Percentiles rank a stretch among this genome's conserved stretches.
Conservation (phyloP, 1,140 invertebrate species). For the Bombus waltoni region DNA sequence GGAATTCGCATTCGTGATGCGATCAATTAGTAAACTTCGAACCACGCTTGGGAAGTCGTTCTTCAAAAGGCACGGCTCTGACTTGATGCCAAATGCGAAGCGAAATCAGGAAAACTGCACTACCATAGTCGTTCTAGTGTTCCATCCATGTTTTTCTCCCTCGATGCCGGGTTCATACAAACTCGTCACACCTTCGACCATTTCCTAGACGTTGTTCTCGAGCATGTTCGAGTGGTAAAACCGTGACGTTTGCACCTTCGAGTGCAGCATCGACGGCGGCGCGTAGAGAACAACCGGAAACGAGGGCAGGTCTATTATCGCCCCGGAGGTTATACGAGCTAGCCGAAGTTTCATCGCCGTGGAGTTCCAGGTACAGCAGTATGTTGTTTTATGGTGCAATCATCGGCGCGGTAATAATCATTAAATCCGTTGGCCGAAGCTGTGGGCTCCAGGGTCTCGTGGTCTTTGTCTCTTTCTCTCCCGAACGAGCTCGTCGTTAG, state of each 20-base stretch:
- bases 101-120: background rate
- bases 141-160: too few relatives aligned
- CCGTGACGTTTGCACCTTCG: conserved; percentile 31
- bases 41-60: background rate
- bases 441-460: conserved; percentile 13
- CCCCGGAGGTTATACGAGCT: conserved; percentile 53
- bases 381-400: conserved; percentile 74
- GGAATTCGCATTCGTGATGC: too few relatives aligned
- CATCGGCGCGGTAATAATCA: conserved; percentile 72
- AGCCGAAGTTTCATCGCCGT: conserved; percentile 59
- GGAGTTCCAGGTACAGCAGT: conserved; percentile 69
- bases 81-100: background rate
- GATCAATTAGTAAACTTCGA: background rate
- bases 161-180: background rate
- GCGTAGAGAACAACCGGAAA: conserved; percentile 63
- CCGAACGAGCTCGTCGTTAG: conserved; percentile 42
- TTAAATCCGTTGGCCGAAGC: conserved; percentile 63
- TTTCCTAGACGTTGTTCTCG: conserved; percentile 12
- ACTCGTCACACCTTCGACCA: background rate
- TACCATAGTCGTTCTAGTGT: too few relatives aligned
- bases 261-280: conserved; percentile 16
- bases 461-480: conserved; percentile 19
- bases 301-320: conserved; percentile 60
- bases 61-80: background rate
- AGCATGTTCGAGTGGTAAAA: background rate